Base-by-base conservation (phyloP, 2,797 vertebrate species). In the Pelobates cultripes region DNA sequence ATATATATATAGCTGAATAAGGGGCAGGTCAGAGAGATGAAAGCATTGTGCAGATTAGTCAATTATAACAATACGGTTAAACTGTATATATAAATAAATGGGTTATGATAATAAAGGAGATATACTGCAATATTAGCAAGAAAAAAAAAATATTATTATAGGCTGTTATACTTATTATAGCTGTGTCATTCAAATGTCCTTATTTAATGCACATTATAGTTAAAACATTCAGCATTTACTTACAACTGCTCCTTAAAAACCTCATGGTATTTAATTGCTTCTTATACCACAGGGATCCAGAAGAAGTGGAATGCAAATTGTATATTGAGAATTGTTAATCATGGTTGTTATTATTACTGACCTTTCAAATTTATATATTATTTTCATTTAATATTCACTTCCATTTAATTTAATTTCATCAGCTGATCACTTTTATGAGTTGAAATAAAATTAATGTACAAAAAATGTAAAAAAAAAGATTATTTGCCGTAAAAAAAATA, bases 181-280 rank as follows among this genome's bases (percentile, higher is more conserved):
- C 8, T 12, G 9, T 12, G 2, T 15, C 14, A 57, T 57, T 57
- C 13, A 57, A 14, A 57, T 57, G 13, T 57, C 4, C 55, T 57
- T 12, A 15, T 7, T 14, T 57, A 57, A 57, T 57, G 14, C 14
- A 57, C 9, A 57, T 57, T 12, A 7, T 57, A 57, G 9, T 57
- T 12, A 57, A 57, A 57, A 57, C 55, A 12, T 57, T 15, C 9
- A 57, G 55, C 55, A 12, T 57, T 57, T 57, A 7, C 90, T 88
- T 88, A 91, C 94, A 89, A 92, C 85, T 94, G 95, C 91, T 41
- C 75, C 28, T 53, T 80, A 77, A 28, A 66, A 57, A 68, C 66
- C 40, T 7, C 40, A 41, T 68, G 41, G 28, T 42, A 6, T 42
- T 68, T 41, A 68, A 68, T 40, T 68, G 66, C 66, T 68, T 68